Conservation (phyloP, 1,140 invertebrate genomes). For the Macrobrachium rosenbergii region DNA sequence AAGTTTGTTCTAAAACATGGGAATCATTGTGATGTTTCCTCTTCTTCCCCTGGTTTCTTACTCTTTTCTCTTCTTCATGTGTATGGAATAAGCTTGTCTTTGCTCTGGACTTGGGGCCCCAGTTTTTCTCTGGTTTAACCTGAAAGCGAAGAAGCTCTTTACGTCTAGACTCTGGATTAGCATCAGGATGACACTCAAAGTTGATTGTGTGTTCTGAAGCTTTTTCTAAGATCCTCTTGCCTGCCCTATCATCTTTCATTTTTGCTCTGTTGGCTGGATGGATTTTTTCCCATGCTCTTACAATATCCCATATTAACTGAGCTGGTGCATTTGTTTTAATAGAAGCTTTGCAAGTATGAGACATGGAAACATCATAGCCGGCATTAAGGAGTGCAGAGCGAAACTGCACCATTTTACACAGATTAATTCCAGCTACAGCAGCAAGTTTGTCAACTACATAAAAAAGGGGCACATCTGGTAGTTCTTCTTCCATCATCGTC, state of each 20-base stretch:
- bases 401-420: conserved; percentile 74
- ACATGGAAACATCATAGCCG: conserved; percentile 92
- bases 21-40: conserved; percentile 11
- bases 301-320: conserved; percentile 92
- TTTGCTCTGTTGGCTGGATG: conserved; percentile 73
- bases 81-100: conserved; percentile 59
- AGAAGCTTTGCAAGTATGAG: conserved; percentile 89
- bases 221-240: conserved; percentile 54
- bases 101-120: conserved; percentile 80
- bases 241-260: conserved; percentile 50
- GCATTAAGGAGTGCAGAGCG: conserved; percentile 94
- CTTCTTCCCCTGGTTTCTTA: conserved; percentile 66
- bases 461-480: conserved; percentile 88
- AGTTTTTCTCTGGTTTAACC: conserved; percentile 85
- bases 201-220: conserved; percentile 73
- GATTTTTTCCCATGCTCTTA: conserved; percentile 83
- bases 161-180: conserved; percentile 85
- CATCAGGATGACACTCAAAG: conserved; percentile 77
- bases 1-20: no score
- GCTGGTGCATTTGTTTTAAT: conserved; percentile 95
- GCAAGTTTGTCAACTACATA: conserved; percentile 81
- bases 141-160: conserved; percentile 85
- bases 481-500: conserved; percentile 79
- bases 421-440: conserved; percentile 76
- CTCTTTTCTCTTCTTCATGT: conserved; percentile 57